Evolutionary conservation across 2,797 vertebrate genomes (phyloP).

Genomic region (Merluccius polli): DNA sequence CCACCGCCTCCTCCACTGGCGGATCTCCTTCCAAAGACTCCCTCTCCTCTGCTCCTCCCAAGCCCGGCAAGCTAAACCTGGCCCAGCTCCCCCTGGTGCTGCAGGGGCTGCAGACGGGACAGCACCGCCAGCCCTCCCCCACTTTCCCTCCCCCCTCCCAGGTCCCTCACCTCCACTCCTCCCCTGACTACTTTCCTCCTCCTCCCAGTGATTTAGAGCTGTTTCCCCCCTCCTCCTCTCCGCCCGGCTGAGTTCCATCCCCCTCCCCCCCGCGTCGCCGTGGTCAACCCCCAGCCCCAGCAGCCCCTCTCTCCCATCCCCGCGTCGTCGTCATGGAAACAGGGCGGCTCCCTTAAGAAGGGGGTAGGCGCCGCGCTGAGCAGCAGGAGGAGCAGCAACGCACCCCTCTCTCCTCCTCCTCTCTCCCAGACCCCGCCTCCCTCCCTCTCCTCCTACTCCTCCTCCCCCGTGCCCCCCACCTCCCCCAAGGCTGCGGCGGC

Average conservation of each 20-base stretch:
- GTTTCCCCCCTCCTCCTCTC: conserved; percentile 82
- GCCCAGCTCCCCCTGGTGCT: conserved; percentile 81
- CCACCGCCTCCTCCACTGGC: conserved; percentile 61
- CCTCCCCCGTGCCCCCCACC: conserved; percentile 80
- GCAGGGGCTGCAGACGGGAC: conserved; percentile 78
- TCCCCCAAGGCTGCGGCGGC: conserved; percentile 80
- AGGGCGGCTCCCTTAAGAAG: conserved; percentile 81
- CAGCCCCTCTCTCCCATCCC: conserved; percentile 34
- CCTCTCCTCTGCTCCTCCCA: conserved; percentile 75
- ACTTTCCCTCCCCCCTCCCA: conserved; percentile 68
- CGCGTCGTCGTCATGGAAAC: conserved; percentile 75
- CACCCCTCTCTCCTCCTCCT: conserved; percentile 64
- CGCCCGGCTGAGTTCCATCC: conserved; percentile 77
- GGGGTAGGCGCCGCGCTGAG: conserved; percentile 78
- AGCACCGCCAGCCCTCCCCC: conserved; percentile 65
- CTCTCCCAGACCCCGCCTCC: conserved; percentile 66
- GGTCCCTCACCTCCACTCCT: conserved; percentile 78
- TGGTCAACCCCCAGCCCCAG: conserved; percentile 94
- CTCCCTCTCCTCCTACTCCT: conserved; percentile 61
- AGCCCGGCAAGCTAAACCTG: conserved; percentile 91
- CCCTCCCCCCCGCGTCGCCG: conserved; percentile 87
- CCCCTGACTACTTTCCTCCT: conserved; percentile 83
- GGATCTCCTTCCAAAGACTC: conserved; percentile 83
- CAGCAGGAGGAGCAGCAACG: conserved; percentile 82
- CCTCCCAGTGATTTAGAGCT: conserved; percentile 88